These are phyloP conservation scores for Phortica magna DNA, from an alignment of 2,888 invertebrate species.

Conservation along the genomic window DNA sequence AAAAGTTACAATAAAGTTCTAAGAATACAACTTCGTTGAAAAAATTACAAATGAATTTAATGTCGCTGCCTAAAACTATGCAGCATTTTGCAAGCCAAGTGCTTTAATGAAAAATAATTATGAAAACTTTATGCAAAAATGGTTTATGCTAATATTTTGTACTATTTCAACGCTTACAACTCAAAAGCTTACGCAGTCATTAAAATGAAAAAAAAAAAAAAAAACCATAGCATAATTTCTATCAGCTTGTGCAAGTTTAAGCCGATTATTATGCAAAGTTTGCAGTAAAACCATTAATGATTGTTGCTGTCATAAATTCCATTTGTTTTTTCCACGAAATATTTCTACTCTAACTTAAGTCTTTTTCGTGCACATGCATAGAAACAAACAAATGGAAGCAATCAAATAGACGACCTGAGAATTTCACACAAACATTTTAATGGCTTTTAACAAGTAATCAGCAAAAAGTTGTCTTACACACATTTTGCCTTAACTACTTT, in stretches of 20 bases:
- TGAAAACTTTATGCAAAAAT: no score
- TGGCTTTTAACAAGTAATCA: constrained; percentile 5
- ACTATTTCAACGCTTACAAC: no score
- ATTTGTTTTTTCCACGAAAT: no score
- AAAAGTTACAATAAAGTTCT: no score
- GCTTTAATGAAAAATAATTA: no score
- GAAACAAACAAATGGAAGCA: not conserved
- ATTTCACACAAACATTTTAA: not conserved
- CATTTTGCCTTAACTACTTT: no score
- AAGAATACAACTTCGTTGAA: no score
- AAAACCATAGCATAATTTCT: not conserved
- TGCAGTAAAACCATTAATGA: not conserved
- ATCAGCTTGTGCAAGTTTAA: not conserved
- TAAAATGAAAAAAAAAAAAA: not conserved
- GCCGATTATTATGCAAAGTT: not conserved
- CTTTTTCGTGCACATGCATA: not conserved
- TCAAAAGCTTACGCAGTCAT: not conserved
- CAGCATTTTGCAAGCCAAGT: no score
- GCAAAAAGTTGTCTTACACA: not conserved
- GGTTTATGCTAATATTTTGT: constrained; percentile 8
- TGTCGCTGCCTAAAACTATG: no score
- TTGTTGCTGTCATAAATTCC: not conserved
- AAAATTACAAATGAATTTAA: no score
- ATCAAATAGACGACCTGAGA: not conserved
- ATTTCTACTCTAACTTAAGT: no score